These are phyloP conservation scores for Elegia similella DNA, from an alignment of 2,888 invertebrate species.

Conservation along the genomic window DNA sequence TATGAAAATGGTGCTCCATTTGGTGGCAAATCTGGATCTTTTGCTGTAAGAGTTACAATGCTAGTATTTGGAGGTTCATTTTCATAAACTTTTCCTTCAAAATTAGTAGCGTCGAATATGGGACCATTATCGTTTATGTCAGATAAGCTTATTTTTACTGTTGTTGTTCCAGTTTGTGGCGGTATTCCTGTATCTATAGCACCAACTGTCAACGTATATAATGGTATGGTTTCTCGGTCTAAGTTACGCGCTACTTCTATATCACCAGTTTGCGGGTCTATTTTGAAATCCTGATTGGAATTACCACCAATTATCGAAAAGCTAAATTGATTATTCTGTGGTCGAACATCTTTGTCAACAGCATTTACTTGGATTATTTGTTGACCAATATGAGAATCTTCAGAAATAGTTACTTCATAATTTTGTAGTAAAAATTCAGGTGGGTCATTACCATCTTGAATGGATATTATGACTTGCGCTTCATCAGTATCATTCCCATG, in stretches of 20 bases:
- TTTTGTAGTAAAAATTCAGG: slow-evolving; percentile 92
- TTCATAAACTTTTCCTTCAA: slow-evolving; percentile 90
- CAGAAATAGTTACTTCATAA: slow-evolving; percentile 91
- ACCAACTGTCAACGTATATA: slow-evolving; percentile 89
- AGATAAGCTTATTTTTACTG: slow-evolving; percentile 88
- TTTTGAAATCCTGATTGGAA: slow-evolving; percentile 90
- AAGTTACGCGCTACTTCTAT: slow-evolving; percentile 88
- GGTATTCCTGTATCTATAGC: slow-evolving; percentile 94
- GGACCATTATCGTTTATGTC: slow-evolving; percentile 98
- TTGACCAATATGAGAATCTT: slow-evolving; percentile 89
- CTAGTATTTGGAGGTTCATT: slow-evolving; percentile 92
- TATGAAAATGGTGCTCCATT: slow-evolving; percentile 96
- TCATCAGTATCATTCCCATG: slow-evolving; percentile 97
- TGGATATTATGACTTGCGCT: slow-evolving; percentile 95
- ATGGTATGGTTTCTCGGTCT: slow-evolving; percentile 90
- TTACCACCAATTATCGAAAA: slow-evolving; percentile 94
- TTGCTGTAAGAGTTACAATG: slow-evolving; percentile 92
- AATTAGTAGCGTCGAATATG: slow-evolving; percentile 86
- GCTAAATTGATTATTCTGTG: slow-evolving; percentile 95
- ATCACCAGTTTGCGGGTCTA: slow-evolving; percentile 92
- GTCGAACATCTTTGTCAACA: slow-evolving; percentile 93
- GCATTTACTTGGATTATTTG: slow-evolving; percentile 90
- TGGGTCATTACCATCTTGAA: slow-evolving; percentile 98
- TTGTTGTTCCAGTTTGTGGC: slow-evolving; percentile 95
- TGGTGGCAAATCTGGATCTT: slow-evolving; percentile 93